Percentiles rank a stretch among this genome's conserved stretches.
Conservation (phyloP, 2,113 vertebrate species). For the Tupaia tana region DNA sequence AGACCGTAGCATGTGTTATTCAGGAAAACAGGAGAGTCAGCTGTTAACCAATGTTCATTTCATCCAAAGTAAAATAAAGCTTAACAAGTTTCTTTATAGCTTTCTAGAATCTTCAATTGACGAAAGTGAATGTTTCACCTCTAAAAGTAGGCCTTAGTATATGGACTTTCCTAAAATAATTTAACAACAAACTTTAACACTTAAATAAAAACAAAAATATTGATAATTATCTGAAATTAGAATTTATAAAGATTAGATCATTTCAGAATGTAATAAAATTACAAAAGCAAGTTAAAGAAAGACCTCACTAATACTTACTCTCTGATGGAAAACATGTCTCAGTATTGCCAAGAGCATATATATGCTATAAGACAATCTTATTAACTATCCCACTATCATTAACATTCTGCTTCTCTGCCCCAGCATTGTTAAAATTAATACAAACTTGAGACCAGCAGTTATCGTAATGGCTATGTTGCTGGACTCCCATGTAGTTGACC, state of each 20-base stretch:
- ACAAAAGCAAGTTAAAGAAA: neutral
- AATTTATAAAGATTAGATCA: conserved; percentile 12
- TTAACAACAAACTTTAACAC: neutral
- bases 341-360: neutral
- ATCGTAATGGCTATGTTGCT: too few relatives aligned
- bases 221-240: neutral
- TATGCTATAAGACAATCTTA: neutral
- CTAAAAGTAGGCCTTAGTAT: neutral
- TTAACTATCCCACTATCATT: neutral
- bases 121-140: neutral
- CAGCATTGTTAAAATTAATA: neutral
- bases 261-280: neutral
- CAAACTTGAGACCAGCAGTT: neutral
- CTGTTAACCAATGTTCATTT: neutral
- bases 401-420: neutral
- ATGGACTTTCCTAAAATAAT: neutral
- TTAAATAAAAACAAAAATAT: neutral
- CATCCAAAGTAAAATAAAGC: neutral
- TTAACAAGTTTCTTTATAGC: neutral
- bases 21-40: neutral
- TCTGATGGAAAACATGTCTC: neutral
- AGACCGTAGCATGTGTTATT: neutral
- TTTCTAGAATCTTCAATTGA: neutral
- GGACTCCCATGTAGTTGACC: too few relatives aligned
- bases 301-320: neutral